phyloP scores from a whole-genome alignment of 2,797 vertebrate genomes.

The Scarus forsteni region DNA sequence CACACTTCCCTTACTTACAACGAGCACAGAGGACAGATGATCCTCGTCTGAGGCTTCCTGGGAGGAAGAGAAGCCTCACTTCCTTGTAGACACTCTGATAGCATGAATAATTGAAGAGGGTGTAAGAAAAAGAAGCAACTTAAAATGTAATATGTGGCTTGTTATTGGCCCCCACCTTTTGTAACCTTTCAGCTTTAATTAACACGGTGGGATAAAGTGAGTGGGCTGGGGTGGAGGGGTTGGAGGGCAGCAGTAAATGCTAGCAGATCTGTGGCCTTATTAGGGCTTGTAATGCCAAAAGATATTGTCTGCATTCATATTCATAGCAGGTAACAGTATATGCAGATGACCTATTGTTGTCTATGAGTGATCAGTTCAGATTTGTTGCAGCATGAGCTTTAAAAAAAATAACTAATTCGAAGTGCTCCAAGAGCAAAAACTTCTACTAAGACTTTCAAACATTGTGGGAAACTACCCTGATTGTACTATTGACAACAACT shows the following conservation, averaged over 20 bases:
- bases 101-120: constrained; percentile 86
- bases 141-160: constrained; percentile 84
- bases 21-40: constrained; percentile 78
- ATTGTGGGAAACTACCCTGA: too few relatives aligned
- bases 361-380: not conserved
- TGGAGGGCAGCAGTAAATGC: constrained; percentile 13
- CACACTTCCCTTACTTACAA: constrained; percentile 81
- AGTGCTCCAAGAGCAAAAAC: too few relatives aligned
- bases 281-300: not conserved
- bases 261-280: constrained; percentile 40
- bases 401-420: too few relatives aligned
- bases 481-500: too few relatives aligned
- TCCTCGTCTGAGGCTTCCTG: constrained; percentile 76
- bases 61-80: constrained; percentile 75
- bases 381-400: too few relatives aligned
- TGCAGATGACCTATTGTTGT: not conserved
- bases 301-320: not conserved
- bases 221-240: constrained; percentile 15
- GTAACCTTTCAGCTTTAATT: constrained; percentile 88
- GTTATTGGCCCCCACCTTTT: constrained; percentile 86
- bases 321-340: not conserved
- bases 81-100: constrained; percentile 75
- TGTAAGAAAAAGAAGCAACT: constrained; percentile 77
- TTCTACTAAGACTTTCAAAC: too few relatives aligned
- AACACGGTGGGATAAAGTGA: constrained; percentile 68